phyloP scores from a whole-genome alignment of 2,113 vertebrate genomes.

The Cephalopholis sonnerati region DNA sequence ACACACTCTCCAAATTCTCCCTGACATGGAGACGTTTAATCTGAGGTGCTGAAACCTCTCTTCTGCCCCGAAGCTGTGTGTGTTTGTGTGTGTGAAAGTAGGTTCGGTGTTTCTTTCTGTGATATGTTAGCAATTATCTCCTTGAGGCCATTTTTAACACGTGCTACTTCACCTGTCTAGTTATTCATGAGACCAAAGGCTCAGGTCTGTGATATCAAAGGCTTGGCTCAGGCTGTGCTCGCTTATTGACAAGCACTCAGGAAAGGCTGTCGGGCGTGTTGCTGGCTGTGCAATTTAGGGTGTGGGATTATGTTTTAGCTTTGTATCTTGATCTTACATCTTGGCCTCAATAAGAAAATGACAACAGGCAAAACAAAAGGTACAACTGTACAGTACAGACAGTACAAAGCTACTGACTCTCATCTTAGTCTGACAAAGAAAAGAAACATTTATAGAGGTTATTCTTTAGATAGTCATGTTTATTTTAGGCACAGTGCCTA shows the following conservation, averaged over 20 bases:
- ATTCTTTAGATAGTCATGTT: background rate
- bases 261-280: constrained; percentile 12
- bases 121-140: constrained; percentile 52
- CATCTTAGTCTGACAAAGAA: background rate
- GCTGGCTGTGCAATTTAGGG: constrained; percentile 33
- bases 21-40: constrained; percentile 71
- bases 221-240: constrained; percentile 29
- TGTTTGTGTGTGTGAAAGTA: constrained; percentile 39
- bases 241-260: constrained; percentile 45
- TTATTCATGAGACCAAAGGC: constrained; percentile 63
- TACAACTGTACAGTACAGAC: background rate
- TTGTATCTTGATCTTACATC: constrained; percentile 20
- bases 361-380: constrained; percentile 16
- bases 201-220: constrained; percentile 65
- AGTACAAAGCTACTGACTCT: background rate
- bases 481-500: background rate
- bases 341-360: constrained; percentile 28
- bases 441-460: background rate
- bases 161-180: constrained; percentile 61
- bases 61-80: constrained; percentile 41
- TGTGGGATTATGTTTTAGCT: constrained; percentile 45
- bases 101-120: constrained; percentile 34
- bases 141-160: constrained; percentile 52
- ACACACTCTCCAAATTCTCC: constrained; percentile 29
- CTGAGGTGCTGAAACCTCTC: constrained; percentile 69